Evolutionary conservation across 2,888 invertebrate species (phyloP).

Genomic region (Carcina quercana): DNA sequence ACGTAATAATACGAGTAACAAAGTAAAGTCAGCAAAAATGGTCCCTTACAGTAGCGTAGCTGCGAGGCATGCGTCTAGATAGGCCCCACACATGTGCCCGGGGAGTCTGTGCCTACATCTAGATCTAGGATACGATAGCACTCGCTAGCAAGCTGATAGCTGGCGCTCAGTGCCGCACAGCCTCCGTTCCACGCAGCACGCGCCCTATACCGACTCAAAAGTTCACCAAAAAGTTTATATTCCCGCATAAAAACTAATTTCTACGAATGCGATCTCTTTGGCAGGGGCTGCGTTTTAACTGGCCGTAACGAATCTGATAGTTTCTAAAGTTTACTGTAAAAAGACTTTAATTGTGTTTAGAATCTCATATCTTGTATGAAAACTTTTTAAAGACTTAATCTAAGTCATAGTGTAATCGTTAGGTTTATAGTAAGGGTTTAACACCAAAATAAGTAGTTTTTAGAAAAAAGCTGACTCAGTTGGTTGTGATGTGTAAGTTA

Average conservation of each 20-base stretch:
- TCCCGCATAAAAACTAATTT: too few species aligned
- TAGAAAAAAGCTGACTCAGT: slow-evolving; percentile 34
- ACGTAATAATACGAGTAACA: too few species aligned
- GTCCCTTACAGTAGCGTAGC: too few species aligned
- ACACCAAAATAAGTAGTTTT: slow-evolving; percentile 13
- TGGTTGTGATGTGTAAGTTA: slow-evolving; percentile 38
- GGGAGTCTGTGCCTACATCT: slow-evolving; percentile 5
- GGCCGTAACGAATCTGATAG: too few species aligned
- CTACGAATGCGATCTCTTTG: too few species aligned
- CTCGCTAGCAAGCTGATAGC: slow-evolving; percentile 49
- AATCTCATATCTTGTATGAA: not conserved
- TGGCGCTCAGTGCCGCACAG: slow-evolving; percentile 51
- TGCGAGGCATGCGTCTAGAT: too few species aligned
- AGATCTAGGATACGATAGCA: slow-evolving; percentile 55
- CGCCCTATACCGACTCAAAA: slow-evolving; percentile 19
- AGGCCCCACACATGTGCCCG: not conserved
- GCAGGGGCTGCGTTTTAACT: too few species aligned
- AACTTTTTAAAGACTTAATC: slow-evolving; percentile 1
- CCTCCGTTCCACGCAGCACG: slow-evolving; percentile 52
- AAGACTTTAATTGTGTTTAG: too few species aligned
- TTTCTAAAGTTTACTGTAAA: too few species aligned
- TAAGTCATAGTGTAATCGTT: not conserved
- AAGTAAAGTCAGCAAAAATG: too few species aligned
- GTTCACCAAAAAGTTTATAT: slow-evolving; percentile 3
- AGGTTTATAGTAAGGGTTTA: not conserved